Percentiles rank a stretch among this genome's conserved stretches.
phyloP scores from a whole-genome alignment of 2,113 vertebrate genomes.

The Psephotus haematonotus region DNA sequence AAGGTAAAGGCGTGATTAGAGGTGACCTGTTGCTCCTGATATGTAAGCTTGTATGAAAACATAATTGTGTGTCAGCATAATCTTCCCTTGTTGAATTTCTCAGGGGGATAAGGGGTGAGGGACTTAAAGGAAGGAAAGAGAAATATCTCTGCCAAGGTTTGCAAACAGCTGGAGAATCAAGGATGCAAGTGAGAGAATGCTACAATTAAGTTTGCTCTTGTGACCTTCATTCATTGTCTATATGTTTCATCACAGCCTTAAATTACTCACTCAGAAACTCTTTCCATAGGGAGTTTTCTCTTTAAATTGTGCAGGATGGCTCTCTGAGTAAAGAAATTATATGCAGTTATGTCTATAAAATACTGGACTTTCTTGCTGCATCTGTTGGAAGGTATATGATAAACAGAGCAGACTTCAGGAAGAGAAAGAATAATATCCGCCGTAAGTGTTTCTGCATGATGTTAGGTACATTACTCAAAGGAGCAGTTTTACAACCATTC shows the following conservation, averaged over 20 bases:
- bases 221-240: neutral
- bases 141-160: neutral
- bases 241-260: neutral
- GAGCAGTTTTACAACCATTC: neutral
- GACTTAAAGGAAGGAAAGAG: neutral
- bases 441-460: neutral
- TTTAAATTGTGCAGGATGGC: neutral
- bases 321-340: neutral
- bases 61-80: neutral
- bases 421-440: neutral
- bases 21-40: neutral
- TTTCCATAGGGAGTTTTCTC: neutral
- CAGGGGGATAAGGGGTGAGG: neutral
- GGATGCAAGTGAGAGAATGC: neutral
- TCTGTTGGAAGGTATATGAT: neutral
- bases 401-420: neutral
- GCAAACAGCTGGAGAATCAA: neutral
- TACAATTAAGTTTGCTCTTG: neutral
- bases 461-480: neutral
- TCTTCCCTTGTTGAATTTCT: neutral
- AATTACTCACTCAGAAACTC: neutral
- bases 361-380: neutral
- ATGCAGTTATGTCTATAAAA: neutral
- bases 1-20: accelerated
- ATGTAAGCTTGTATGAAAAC: neutral